Conservation (phyloP, 2,888 invertebrate species). For the Erynnis tages region DNA sequence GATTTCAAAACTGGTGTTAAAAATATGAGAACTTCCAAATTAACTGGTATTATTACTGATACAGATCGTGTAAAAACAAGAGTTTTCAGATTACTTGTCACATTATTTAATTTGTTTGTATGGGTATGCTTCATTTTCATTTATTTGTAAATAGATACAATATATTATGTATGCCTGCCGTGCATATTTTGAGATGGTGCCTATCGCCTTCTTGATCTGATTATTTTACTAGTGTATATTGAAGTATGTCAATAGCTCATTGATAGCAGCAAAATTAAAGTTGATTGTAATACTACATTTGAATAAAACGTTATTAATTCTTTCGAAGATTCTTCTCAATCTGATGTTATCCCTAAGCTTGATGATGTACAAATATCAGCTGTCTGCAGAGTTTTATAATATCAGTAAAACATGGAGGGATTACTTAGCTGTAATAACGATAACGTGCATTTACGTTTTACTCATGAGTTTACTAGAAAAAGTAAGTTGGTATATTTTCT, state of each 20-base stretch:
- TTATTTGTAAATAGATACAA: not conserved
- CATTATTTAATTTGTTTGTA: not conserved
- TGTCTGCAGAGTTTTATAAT: not conserved
- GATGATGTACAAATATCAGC: conserved; percentile 5
- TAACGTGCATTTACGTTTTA: conserved; percentile 5
- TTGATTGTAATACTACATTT: too few species aligned
- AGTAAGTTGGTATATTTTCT: not conserved
- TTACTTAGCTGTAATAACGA: conserved; percentile 10
- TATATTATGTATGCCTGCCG: too few species aligned
- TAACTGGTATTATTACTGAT: conserved; percentile 13
- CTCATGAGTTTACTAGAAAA: conserved; percentile 3
- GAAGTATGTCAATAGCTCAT: too few species aligned
- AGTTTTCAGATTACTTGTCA: conserved; percentile 4
- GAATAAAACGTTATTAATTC: not conserved
- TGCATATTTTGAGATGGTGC: too few species aligned
- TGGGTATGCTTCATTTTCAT: conserved; percentile 4
- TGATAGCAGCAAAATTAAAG: too few species aligned
- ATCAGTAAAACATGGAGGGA: conserved; percentile 1
- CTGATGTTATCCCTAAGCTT: not conserved
- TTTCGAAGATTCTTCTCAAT: not conserved
- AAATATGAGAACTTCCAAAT: conserved; percentile 10
- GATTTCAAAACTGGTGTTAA: conserved; percentile 8
- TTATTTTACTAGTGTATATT: too few species aligned
- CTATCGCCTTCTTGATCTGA: too few species aligned
- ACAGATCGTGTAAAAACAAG: conserved; percentile 1